Evolutionary conservation across 1,140 invertebrate species (phyloP), one percentile per base, ranked within the genome.

Genomic region (Heliconius hermathena): DNA sequence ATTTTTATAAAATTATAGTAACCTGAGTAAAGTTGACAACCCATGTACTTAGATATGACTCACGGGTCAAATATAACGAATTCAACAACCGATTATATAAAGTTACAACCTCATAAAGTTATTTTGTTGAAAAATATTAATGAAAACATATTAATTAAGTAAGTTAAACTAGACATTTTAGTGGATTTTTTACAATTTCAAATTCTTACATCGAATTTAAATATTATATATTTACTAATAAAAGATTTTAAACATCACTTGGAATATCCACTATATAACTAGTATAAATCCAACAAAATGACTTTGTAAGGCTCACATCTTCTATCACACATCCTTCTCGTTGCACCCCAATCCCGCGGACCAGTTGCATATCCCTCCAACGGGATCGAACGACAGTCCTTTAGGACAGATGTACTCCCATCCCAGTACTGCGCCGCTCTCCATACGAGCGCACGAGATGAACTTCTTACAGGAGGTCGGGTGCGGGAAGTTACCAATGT

Each of bases 361-460:
- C 97, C 97, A 98, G 90, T 98, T 98, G 88, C 98, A 98, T 82
- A 98, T 98, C 29, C 97, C 97, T 22, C 98, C 98, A 6, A 98
- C 96, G 1, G 97, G 97, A 91, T 98, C 98, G 89, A 98, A 98
- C 77, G 97, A 97, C 0, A 98, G 93, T 36, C 97, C 97, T 77
- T 96, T 96, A 0, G 98, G 98, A 89, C 98, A 98, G 1, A 97
- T 97, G 91, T 98, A 98, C 81, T 98, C 97, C 96, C 97, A 98
- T 3, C 97, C 97, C 0, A 97, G 91, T 1, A 98, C 95, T 29
- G 96, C 95, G 49, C 96, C 96, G 84, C 96, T 97, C 72, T 97
- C 97, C 94, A 98, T 97, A 88, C 96, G 96, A 0, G 97, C 97
- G 89, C 98, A 98, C 9, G 97, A 97, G 80, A 98, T 98, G 90